A percentile compares a stretch with the other conserved stretches of the same genome.
Evolutionary conservation across 2,888 invertebrate genomes (phyloP).

Genomic region (Catocala nupta): DNA sequence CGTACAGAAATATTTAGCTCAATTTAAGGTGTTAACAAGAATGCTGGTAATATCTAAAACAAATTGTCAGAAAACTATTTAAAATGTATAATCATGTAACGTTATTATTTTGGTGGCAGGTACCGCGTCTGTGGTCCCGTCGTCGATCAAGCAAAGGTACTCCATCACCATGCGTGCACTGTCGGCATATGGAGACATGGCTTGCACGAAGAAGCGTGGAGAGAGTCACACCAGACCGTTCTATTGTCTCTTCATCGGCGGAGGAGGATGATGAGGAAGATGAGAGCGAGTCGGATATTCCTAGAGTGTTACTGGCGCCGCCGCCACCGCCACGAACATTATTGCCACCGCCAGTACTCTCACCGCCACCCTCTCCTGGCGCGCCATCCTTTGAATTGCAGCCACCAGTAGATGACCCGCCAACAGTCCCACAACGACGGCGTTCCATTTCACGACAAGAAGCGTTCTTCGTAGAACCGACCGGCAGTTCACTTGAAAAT

Average conservation of each 20-base stretch:
- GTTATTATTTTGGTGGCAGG: constrained; percentile 68
- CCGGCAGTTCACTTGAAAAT: constrained; percentile 91
- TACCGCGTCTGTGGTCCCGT: constrained; percentile 89
- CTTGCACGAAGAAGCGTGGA: constrained; percentile 85
- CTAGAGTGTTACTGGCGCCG: constrained; percentile 89
- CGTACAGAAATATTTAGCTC: no score
- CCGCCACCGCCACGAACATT: constrained; percentile 78
- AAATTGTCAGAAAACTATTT: no score
- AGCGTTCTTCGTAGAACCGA: constrained; percentile 93
- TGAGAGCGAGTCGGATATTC: constrained; percentile 82
- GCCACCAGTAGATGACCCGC: constrained; percentile 82
- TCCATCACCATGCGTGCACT: constrained; percentile 92
- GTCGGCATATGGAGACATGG: constrained; percentile 92
- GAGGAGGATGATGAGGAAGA: constrained; percentile 84
- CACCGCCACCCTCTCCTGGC: constrained; percentile 85
- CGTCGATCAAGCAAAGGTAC: constrained; percentile 89
- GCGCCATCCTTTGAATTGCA: constrained; percentile 88
- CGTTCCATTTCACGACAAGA: constrained; percentile 94
- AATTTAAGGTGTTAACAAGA: no score
- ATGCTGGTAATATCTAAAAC: no score
- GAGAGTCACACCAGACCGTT: constrained; percentile 74
- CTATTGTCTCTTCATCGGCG: constrained; percentile 75
- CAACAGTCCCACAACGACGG: constrained; percentile 85
- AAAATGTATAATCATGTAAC: neutral
- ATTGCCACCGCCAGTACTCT: constrained; percentile 72